These are phyloP conservation scores for Aeoliscus strigatus DNA, from an alignment of 2,797 vertebrate genomes.

Conservation along the genomic window DNA sequence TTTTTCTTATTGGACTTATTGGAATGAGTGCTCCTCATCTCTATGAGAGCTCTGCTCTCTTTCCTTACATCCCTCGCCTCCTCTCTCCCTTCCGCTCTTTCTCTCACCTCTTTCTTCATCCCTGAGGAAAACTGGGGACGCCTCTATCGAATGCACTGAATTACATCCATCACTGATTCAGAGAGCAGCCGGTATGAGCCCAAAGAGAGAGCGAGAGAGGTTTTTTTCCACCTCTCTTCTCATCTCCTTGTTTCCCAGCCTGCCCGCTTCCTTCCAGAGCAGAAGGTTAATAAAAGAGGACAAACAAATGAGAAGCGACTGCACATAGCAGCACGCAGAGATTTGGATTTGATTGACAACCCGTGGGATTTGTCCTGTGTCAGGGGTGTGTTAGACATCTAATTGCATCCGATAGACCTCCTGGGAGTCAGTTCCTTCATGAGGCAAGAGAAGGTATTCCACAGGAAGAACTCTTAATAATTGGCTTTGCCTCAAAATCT, in stretches of 20 bases:
- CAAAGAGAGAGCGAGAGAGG: conserved; percentile 29
- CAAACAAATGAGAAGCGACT: conserved; percentile 53
- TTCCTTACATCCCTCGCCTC: conserved; percentile 18
- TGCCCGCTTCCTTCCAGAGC: conserved; percentile 14
- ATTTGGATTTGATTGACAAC: conserved; percentile 52
- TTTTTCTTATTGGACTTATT: too few relatives aligned
- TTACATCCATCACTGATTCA: conserved; percentile 64
- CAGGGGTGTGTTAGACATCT: conserved; percentile 40
- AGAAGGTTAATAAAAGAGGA: conserved; percentile 54
- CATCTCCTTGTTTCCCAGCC: conserved; percentile 18
- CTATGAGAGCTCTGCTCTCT: conserved; percentile 21
- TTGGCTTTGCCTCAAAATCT: conserved; percentile 28
- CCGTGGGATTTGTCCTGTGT: conserved; percentile 36
- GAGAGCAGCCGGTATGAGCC: too few relatives aligned
- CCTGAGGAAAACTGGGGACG: conserved; percentile 33
- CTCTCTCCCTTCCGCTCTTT: conserved; percentile 22
- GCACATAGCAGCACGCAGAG: conserved; percentile 21
- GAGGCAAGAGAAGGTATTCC: conserved; percentile 12
- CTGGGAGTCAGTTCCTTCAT: conserved; percentile 36
- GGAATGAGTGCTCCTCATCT: conserved; percentile 1
- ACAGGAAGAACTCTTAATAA: conserved; percentile 23
- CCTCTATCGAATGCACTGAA: conserved; percentile 54
- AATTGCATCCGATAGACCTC: conserved; percentile 52
- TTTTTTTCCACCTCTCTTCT: conserved; percentile 33
- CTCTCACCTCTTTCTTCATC: conserved; percentile 37